Evolutionary conservation across 2,888 invertebrate species (phyloP), one percentile per base, ranked within the genome.

Genomic region (Brachypterus glaber): DNA sequence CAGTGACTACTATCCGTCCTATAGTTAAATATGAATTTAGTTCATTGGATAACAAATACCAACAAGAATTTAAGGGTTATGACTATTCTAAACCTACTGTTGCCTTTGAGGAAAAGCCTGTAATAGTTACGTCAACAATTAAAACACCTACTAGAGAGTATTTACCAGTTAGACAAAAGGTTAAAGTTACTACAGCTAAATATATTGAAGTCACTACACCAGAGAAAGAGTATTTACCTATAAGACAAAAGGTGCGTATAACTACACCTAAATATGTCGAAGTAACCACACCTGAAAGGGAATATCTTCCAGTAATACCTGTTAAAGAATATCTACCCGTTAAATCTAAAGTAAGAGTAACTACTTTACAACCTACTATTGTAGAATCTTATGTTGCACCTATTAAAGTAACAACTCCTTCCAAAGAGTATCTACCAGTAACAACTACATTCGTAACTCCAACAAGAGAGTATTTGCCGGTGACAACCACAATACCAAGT

Each of bases 11-110:
- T 4, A 54, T 53, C 27, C 46, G 48, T 41, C 55, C 55, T 1
- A 49, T 55, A 27, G 48, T 45, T 3, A 50, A 41, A 35, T 58
- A 48, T 37, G 48, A 50, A 11, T 57, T 58, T 34, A 50, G 53
- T 40, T 53, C 55, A 9, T 37, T 54, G 4, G 56, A 55, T 42
- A 43, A 44, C 13, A 40, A 49, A 33, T 51, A 54, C 29, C 46
- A 48, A 17, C 21, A 21, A n/a, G n/a, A n/a, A n/a, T n/a, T n/a
- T n/a, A n/a, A n/a, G n/a, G n/a, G n/a, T n/a, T n/a, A n/a, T n/a
- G n/a, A n/a, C n/a, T n/a, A n/a, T n/a, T n/a, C n/a, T n/a, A n/a
- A n/a, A 27, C 27, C 27, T 27, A 11, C 7, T 27, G 12, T 9
- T 27, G 9, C 5, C 5, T 21, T 21, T 7, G 21, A 21, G 4